Evolutionary conservation across 2,113 vertebrate species (phyloP).

Genomic region (Rhinopithecus roxellana): DNA sequence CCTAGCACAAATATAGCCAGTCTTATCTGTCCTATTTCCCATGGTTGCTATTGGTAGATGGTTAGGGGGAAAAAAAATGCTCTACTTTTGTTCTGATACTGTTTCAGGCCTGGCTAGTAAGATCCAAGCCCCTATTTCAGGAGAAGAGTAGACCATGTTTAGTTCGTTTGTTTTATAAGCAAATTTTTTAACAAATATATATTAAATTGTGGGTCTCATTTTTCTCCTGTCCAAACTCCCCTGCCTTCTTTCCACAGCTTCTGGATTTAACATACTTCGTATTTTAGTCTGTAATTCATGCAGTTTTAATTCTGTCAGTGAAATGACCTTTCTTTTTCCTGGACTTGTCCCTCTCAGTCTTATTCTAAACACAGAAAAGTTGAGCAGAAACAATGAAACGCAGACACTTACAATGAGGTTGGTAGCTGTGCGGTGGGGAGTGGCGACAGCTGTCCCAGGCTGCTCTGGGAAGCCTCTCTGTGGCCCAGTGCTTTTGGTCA

Average conservation of each 20-base stretch:
- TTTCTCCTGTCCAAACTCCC: not conserved
- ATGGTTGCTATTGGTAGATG: not conserved
- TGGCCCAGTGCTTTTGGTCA: not conserved
- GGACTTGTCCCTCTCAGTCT: not conserved
- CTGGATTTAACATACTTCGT: not conserved
- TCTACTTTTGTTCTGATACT: not conserved
- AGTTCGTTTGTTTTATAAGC: not conserved
- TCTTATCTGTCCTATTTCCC: slow-evolving; percentile 4
- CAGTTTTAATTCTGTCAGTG: not conserved
- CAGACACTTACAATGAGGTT: not conserved
- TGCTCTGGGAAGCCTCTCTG: not conserved
- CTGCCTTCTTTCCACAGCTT: not conserved
- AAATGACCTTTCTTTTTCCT: not conserved
- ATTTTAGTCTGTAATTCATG: not conserved
- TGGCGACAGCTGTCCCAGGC: not conserved
- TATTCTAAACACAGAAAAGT: not conserved
- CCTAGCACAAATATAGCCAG: not conserved
- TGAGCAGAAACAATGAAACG: not conserved
- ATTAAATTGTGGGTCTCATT: not conserved
- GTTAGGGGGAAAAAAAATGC: not conserved
- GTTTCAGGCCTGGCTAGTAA: not conserved
- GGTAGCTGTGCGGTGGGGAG: not conserved
- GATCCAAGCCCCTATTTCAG: not conserved
- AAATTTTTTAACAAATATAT: not conserved
- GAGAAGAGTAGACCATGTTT: not conserved